Percentiles rank a stretch among this genome's conserved stretches.
Conservation (phyloP, 2,888 invertebrate genomes). For the Theristus sp. region DNA sequence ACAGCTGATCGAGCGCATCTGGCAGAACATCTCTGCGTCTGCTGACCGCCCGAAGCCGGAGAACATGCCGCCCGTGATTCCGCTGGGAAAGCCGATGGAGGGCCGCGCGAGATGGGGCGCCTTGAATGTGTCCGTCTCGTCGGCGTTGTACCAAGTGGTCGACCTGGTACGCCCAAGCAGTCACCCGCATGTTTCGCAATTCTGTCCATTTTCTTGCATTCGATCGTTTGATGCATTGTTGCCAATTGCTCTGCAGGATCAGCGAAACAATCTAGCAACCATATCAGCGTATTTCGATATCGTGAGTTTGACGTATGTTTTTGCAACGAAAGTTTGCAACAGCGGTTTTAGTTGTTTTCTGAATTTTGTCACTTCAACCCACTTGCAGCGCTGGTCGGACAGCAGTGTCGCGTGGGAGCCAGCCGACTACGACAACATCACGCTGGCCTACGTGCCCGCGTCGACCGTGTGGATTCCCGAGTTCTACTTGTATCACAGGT, state of each 20-base stretch:
- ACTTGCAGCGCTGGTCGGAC: slow-evolving; percentile 8
- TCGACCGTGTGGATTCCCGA: slow-evolving; percentile 26
- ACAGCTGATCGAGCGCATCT: neutral
- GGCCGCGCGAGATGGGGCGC: too few species aligned
- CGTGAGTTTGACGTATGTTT: slow-evolving; percentile 1
- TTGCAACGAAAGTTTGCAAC: too few species aligned
- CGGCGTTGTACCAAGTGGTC: slow-evolving; percentile 25
- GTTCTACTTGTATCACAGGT: slow-evolving; percentile 25
- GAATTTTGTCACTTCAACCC: too few species aligned
- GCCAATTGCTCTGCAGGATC: slow-evolving; percentile 20
- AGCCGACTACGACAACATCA: slow-evolving; percentile 15
- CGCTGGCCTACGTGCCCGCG: slow-evolving; percentile 20
- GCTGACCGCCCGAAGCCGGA: neutral
- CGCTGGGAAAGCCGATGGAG: neutral
- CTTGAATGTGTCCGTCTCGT: slow-evolving; percentile 18
- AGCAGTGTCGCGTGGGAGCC: slow-evolving; percentile 17
- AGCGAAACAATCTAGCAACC: slow-evolving; percentile 25
- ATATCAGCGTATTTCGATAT: slow-evolving; percentile 27
- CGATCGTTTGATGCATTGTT: too few species aligned
- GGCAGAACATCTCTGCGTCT: neutral
- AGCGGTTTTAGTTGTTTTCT: too few species aligned
- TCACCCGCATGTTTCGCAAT: too few species aligned
- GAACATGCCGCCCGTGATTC: neutral
- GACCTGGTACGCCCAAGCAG: slow-evolving; percentile 17
- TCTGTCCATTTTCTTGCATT: too few species aligned